Evolutionary conservation across 2,113 vertebrate species (phyloP).

Genomic region (Tetrax tetrax): DNA sequence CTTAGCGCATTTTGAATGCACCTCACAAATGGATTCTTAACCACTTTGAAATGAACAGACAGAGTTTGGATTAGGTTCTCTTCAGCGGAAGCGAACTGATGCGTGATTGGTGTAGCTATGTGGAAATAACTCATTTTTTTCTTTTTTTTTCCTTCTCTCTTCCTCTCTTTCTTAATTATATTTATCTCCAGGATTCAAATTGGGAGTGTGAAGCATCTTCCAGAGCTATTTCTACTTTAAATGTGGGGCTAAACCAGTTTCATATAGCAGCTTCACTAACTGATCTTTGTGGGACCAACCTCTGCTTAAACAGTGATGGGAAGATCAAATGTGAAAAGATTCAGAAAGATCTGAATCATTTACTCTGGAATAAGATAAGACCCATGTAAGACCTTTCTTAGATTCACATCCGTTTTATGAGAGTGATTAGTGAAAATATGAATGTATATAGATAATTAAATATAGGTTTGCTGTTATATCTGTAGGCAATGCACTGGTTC

Average conservation of each 20-base stretch:
- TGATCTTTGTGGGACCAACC: not conserved
- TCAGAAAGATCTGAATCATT: not conserved
- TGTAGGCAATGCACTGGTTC: not conserved
- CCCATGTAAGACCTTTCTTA: not conserved
- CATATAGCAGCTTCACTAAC: not conserved
- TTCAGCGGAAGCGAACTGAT: not conserved
- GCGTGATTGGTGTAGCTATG: not conserved
- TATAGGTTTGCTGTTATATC: not conserved
- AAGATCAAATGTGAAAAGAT: not conserved
- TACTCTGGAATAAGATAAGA: not conserved
- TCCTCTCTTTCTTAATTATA: not conserved
- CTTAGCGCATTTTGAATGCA: not conserved
- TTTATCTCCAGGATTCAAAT: not conserved
- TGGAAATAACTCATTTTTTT: not conserved
- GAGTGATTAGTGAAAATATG: not conserved
- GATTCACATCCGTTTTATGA: not conserved
- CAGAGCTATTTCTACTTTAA: not conserved
- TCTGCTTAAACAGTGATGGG: not conserved
- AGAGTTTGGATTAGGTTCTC: slow-evolving; percentile 2
- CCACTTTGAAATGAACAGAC: not conserved
- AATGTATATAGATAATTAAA: not conserved
- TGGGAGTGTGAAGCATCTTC: not conserved
- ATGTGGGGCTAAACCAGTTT: not conserved
- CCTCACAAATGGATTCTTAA: slow-evolving; percentile 30
- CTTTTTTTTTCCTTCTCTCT: not conserved